Conservation (phyloP, 2,888 invertebrate genomes). For the Ypsolopha scabrella region DNA sequence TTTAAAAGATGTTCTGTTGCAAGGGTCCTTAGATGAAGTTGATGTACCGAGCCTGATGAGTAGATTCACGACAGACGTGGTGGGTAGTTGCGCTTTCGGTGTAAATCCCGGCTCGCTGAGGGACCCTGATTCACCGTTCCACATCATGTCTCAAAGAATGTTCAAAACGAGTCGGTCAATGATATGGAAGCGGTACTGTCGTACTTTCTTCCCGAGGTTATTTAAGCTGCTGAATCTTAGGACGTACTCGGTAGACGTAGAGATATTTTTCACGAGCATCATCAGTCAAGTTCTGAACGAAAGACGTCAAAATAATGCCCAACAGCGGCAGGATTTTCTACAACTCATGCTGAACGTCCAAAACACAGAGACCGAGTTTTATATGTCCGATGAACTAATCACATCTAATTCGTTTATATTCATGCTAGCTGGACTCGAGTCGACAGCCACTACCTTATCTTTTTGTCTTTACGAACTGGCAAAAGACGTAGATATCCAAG, state of each 20-base stretch:
- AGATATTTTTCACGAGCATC: slow-evolving; percentile 46
- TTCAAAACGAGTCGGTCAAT: slow-evolving; percentile 44
- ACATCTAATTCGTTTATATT: slow-evolving; percentile 65
- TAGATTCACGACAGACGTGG: slow-evolving; percentile 57
- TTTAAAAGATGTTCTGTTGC: slow-evolving; percentile 30
- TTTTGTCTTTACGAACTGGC: slow-evolving; percentile 59
- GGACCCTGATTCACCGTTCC: slow-evolving; percentile 48
- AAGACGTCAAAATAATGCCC: slow-evolving; percentile 34
- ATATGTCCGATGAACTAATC: slow-evolving; percentile 58
- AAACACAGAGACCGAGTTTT: slow-evolving; percentile 36
- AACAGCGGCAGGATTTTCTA: slow-evolving; percentile 48
- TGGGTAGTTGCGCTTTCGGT: slow-evolving; percentile 61
- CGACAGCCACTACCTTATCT: slow-evolving; percentile 53
- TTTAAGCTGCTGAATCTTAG: slow-evolving; percentile 55
- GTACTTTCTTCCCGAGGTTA: slow-evolving; percentile 49
- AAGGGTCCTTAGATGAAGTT: slow-evolving; percentile 32
- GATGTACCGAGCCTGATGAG: slow-evolving; percentile 48
- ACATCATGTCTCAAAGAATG: slow-evolving; percentile 59
- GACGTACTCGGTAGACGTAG: slow-evolving; percentile 49
- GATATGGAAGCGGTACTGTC: slow-evolving; percentile 51
- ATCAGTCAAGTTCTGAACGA: slow-evolving; percentile 52
- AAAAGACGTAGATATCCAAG: slow-evolving; percentile 46
- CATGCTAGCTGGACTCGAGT: slow-evolving; percentile 60
- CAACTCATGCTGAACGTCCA: slow-evolving; percentile 62
- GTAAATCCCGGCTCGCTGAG: slow-evolving; percentile 51